These are phyloP conservation scores for Ophion ventricosus DNA, from an alignment of 2,888 invertebrate genomes.

Conservation along the genomic window DNA sequence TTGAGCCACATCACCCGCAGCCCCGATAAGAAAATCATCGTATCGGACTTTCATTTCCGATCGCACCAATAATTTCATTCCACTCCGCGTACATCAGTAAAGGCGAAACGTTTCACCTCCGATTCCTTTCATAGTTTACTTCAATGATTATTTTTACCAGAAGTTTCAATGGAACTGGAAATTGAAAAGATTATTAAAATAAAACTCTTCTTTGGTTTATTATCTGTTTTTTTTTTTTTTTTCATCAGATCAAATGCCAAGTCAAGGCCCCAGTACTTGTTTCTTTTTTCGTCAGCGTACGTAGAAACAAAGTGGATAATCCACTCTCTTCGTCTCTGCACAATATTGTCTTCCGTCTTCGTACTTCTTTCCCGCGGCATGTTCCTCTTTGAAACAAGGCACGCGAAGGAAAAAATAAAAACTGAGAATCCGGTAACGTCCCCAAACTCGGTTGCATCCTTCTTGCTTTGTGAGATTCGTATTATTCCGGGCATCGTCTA, in stretches of 20 bases:
- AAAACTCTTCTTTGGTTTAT: background rate
- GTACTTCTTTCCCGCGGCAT: background rate
- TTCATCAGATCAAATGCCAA: background rate
- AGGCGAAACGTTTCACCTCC: too few species aligned
- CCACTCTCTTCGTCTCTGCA: background rate
- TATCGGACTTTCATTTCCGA: background rate
- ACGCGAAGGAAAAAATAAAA: background rate
- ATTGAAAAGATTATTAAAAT: background rate
- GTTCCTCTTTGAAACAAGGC: constrained; percentile 1
- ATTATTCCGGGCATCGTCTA: constrained; percentile 55
- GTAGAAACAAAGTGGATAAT: background rate
- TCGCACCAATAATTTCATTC: background rate
- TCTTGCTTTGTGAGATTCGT: constrained; percentile 27
- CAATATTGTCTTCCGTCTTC: background rate
- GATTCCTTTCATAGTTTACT: too few species aligned
- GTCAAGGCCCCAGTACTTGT: background rate
- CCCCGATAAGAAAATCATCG: background rate
- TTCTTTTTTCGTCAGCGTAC: background rate
- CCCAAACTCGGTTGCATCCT: constrained; percentile 39
- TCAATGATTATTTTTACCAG: too few species aligned
- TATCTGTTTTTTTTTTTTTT: background rate
- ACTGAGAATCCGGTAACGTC: constrained; percentile 28
- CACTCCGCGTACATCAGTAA: background rate
- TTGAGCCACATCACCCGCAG: background rate
- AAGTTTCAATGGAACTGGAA: too few species aligned